Evolutionary conservation across 2,888 invertebrate genomes (phyloP).

Genomic region (Celastrina argiolus): DNA sequence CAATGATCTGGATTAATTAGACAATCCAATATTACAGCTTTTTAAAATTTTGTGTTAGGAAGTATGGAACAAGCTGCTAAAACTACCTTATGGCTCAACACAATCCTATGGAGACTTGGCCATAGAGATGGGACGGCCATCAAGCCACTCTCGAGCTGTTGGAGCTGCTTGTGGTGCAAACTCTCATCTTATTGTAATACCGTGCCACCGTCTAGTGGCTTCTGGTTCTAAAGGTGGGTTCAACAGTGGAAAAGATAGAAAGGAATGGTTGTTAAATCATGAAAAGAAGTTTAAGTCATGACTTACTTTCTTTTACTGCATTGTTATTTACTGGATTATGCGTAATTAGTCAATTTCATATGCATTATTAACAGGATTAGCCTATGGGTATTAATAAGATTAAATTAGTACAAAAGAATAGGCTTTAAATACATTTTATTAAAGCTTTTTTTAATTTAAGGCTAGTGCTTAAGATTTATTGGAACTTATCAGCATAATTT

Average conservation of each 20-base stretch:
- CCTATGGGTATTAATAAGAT: background rate
- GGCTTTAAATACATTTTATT: background rate
- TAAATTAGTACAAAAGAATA: conserved; percentile 18
- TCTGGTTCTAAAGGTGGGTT: conserved; percentile 66
- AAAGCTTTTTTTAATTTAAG: background rate
- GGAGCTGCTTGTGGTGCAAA: conserved; percentile 68
- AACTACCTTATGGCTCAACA: conserved; percentile 59
- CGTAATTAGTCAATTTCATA: too few species aligned
- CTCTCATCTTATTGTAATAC: conserved; percentile 54
- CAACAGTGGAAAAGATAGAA: conserved; percentile 71
- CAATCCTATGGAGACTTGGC: conserved; percentile 61
- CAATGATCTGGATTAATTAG: too few species aligned
- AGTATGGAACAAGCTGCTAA: conserved; percentile 58
- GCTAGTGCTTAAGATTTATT: background rate
- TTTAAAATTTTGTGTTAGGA: conserved; percentile 39
- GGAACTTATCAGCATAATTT: background rate
- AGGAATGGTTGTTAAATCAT: conserved; percentile 71
- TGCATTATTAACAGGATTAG: too few species aligned
- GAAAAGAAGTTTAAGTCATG: conserved; percentile 47
- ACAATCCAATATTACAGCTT: background rate
- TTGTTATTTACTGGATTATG: too few species aligned
- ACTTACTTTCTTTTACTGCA: too few species aligned
- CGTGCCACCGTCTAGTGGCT: conserved; percentile 64
- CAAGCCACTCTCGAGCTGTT: conserved; percentile 59
- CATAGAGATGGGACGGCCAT: conserved; percentile 50